A percentile compares a stretch with the other conserved stretches of the same genome.
Evolutionary conservation across 2,797 vertebrate genomes (phyloP).

Genomic region (Rhynchotus rufescens): DNA sequence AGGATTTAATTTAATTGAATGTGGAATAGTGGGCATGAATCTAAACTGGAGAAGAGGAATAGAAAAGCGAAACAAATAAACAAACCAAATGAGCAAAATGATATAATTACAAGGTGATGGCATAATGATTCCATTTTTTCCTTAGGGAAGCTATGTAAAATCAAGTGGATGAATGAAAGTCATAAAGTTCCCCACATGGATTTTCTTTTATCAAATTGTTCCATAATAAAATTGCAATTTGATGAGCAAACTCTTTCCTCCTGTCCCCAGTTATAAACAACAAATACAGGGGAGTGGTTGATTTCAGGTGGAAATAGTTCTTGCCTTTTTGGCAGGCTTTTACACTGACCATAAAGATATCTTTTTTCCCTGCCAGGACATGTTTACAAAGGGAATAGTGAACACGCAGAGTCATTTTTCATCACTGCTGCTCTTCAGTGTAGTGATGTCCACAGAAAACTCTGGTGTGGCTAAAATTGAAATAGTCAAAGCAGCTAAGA

Average conservation of each 20-base stretch:
- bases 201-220: slow-evolving; percentile 5
- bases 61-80: not conserved
- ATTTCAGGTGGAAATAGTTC: not conserved
- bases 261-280: not conserved
- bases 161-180: not conserved
- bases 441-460: not conserved
- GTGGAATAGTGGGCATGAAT: not conserved
- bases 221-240: not conserved
- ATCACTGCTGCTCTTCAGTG: not conserved
- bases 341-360: not conserved
- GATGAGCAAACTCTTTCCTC: not conserved
- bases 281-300: not conserved
- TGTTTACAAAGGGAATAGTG: slow-evolving; percentile 14
- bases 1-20: slow-evolving; percentile 33
- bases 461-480: not conserved
- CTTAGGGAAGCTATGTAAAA: not conserved
- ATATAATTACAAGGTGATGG: not conserved
- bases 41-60: not conserved
- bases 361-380: not conserved
- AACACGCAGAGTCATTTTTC: not conserved
- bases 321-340: not conserved
- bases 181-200: not conserved
- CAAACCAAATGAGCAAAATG: not conserved
- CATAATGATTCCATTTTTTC: not conserved
- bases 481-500: not conserved